A percentile compares a stretch with the other conserved stretches of the same genome.
Conservation (phyloP, 1,140 invertebrate genomes). For the Philaenus spumarius region DNA sequence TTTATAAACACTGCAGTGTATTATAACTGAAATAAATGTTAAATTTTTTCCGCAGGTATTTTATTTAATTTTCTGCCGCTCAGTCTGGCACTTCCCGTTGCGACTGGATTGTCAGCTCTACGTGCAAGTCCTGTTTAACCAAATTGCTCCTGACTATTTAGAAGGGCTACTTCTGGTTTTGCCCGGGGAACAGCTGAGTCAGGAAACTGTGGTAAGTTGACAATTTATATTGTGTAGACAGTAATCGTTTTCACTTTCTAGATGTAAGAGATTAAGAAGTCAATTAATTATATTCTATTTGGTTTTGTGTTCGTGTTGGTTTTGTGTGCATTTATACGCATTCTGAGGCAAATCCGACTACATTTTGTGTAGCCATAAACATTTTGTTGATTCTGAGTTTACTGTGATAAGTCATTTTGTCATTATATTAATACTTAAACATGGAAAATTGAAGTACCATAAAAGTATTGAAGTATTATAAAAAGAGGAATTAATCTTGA, state of each 20-base stretch:
- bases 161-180: constrained; percentile 87
- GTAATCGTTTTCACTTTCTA: background rate
- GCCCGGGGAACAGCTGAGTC: constrained; percentile 67
- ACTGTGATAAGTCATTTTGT: too few species aligned
- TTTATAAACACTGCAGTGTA: too few species aligned
- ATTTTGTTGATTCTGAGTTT: too few species aligned
- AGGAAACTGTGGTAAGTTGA: constrained; percentile 64
- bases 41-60: constrained; percentile 80
- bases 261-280: background rate
- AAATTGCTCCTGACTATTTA: constrained; percentile 94
- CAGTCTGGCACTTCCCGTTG: constrained; percentile 94
- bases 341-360: too few species aligned
- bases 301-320: too few species aligned
- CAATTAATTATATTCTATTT: background rate
- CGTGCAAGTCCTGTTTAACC: constrained; percentile 94
- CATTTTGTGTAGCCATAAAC: too few species aligned
- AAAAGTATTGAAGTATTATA: too few species aligned
- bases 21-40: too few species aligned
- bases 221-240: background rate
- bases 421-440: too few species aligned
- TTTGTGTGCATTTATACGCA: too few species aligned
- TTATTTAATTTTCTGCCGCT: constrained; percentile 96
- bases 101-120: constrained; percentile 83
- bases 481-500: too few species aligned
- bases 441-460: too few species aligned